phyloP scores from a whole-genome alignment of 2,797 vertebrate species.

The Dallia pectoralis region DNA sequence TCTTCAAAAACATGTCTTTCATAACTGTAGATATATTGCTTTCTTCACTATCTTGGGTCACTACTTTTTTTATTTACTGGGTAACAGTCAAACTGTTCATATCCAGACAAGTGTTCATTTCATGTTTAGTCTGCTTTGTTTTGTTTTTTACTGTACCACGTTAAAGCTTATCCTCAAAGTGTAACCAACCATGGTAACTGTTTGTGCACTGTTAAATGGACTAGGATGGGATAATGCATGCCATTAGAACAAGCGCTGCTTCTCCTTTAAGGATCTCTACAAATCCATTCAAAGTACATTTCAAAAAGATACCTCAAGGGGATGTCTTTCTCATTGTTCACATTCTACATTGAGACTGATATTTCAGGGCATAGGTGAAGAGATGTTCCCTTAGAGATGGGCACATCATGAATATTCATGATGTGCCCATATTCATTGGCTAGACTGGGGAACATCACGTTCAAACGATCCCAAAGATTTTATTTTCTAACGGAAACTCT shows the following conservation, averaged over 20 bases:
- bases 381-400: slow-evolving; percentile 8
- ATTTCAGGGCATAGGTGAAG: slow-evolving; percentile 15
- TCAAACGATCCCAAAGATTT: neutral
- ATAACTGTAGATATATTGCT: neutral
- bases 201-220: neutral
- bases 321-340: slow-evolving; percentile 16
- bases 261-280: slow-evolving; percentile 6
- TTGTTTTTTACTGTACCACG: neutral
- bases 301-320: slow-evolving; percentile 15
- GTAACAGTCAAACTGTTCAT: neutral
- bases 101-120: slow-evolving; percentile 1
- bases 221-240: neutral
- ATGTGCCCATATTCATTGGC: too few relatives aligned
- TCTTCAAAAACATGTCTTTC: neutral
- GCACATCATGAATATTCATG: slow-evolving; percentile 21
- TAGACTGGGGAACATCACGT: neutral
- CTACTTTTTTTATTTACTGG: neutral
- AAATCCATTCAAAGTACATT: slow-evolving; percentile 8
- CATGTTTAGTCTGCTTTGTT: neutral
- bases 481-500: neutral
- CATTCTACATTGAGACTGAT: slow-evolving; percentile 21
- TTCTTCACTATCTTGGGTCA: slow-evolving; percentile 7
- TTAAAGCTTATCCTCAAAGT: neutral
- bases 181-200: neutral
- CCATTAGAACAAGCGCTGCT: neutral